phyloP scores from a whole-genome alignment of 2,797 vertebrate species.

The Ceyx erithaca region DNA sequence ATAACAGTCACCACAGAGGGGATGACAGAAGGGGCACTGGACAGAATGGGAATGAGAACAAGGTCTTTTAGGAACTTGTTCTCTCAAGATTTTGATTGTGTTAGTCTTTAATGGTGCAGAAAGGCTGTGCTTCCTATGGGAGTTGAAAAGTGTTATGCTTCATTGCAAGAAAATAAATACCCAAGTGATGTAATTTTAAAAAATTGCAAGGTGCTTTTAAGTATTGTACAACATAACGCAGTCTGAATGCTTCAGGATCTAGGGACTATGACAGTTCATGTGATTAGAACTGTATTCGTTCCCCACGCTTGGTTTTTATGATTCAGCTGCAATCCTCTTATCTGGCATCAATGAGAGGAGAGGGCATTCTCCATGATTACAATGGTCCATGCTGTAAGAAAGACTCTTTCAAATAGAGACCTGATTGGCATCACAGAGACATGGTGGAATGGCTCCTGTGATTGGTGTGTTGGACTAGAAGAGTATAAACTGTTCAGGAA shows the following conservation, averaged over 20 bases:
- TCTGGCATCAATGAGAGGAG: background rate
- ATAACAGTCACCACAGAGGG: background rate
- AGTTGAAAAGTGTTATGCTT: background rate
- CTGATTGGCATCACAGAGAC: no score
- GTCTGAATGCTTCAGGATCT: background rate
- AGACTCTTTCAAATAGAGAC: background rate
- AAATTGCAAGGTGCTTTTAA: background rate
- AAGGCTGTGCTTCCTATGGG: background rate
- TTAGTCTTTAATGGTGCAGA: rapidly evolving
- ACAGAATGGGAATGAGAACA: background rate
- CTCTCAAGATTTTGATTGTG: rapidly evolving
- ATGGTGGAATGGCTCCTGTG: no score
- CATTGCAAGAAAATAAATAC: background rate
- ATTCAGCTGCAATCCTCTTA: background rate
- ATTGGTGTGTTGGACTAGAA: no score
- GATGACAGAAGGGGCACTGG: background rate
- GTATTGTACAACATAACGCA: background rate
- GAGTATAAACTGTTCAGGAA: no score
- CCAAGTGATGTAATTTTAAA: background rate
- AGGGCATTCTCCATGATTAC: rapidly evolving
- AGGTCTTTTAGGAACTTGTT: background rate
- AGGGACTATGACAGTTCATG: background rate
- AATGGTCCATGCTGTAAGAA: background rate
- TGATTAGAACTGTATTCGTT: background rate
- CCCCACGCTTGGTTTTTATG: rapidly evolving